Evolutionary conservation across 2,888 invertebrate genomes (phyloP).

Genomic region (Macaria liturata): DNA sequence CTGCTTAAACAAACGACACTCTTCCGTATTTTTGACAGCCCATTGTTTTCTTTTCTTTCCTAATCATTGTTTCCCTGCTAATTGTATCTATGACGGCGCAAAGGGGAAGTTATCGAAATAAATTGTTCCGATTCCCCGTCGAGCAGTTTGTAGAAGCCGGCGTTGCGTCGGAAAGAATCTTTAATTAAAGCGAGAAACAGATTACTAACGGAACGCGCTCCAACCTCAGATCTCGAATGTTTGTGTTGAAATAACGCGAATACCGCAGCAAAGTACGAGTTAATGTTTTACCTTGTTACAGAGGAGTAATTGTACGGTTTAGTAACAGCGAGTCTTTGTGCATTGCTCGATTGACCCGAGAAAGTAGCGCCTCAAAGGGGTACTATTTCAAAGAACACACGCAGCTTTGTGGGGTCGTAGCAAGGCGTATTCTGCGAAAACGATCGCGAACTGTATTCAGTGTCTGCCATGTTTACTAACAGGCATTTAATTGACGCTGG

Average conservation of each 20-base stretch:
- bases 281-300: constrained; percentile 15
- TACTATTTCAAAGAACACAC: constrained; percentile 51
- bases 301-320: constrained; percentile 31
- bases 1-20: constrained; percentile 33
- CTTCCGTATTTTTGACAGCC: constrained; percentile 34
- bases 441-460: constrained; percentile 50
- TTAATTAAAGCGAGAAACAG: constrained; percentile 14
- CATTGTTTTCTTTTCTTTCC: constrained; percentile 34
- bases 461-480: constrained; percentile 69
- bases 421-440: constrained; percentile 63
- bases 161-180: constrained; percentile 6
- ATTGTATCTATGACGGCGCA: constrained; percentile 18
- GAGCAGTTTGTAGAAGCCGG: constrained; percentile 8
- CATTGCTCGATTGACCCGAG: constrained; percentile 40
- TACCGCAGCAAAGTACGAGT: constrained; percentile 8
- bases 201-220: background rate
- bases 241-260: constrained; percentile 9
- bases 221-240: constrained; percentile 10
- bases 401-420: constrained; percentile 42
- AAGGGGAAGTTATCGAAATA: constrained; percentile 18
- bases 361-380: constrained; percentile 46
- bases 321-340: constrained; percentile 28
- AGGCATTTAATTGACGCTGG: constrained; percentile 71
- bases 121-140: constrained; percentile 17
- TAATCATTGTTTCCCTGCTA: constrained; percentile 21